A percentile compares a stretch with the other conserved stretches of the same genome.
These are phyloP conservation scores for Solenopsis fugax DNA, from an alignment of 1,140 invertebrate genomes.

Conservation along the genomic window DNA sequence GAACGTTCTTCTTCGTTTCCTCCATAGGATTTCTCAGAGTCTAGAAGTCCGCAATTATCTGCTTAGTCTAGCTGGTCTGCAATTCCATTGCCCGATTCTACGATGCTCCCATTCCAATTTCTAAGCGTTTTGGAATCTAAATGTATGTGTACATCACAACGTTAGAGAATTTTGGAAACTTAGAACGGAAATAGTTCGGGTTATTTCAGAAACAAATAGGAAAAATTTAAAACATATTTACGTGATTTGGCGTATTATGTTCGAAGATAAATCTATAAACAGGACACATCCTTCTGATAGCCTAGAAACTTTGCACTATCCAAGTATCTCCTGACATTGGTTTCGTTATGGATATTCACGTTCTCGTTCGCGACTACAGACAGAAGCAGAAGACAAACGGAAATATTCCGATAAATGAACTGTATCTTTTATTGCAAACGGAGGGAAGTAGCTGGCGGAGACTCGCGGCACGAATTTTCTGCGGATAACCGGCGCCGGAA, in stretches of 20 bases:
- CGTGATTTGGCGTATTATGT: neutral
- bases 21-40: neutral
- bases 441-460: conserved; percentile 78
- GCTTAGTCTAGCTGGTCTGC: conserved; percentile 1
- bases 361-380: conserved; percentile 23
- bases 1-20: conserved; percentile 38
- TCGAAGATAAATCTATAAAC: neutral
- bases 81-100: neutral
- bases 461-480: conserved; percentile 75
- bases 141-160: too few species aligned
- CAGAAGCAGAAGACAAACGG: neutral
- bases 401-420: conserved; percentile 27
- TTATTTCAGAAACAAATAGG: neutral
- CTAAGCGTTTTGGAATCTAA: neutral
- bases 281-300: neutral
- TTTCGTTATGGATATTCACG: conserved; percentile 53
- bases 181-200: neutral
- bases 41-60: conserved; percentile 38
- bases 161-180: neutral
- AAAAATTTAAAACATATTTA: neutral
- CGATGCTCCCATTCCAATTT: neutral
- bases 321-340: conserved; percentile 13
- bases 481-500: conserved; percentile 68
- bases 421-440: conserved; percentile 57
- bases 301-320: neutral